Percentiles rank a stretch among this genome's conserved stretches.
phyloP scores from a whole-genome alignment of 53 echinoderm and acorn worm genomes.

The Hippasteria phrygiana region DNA sequence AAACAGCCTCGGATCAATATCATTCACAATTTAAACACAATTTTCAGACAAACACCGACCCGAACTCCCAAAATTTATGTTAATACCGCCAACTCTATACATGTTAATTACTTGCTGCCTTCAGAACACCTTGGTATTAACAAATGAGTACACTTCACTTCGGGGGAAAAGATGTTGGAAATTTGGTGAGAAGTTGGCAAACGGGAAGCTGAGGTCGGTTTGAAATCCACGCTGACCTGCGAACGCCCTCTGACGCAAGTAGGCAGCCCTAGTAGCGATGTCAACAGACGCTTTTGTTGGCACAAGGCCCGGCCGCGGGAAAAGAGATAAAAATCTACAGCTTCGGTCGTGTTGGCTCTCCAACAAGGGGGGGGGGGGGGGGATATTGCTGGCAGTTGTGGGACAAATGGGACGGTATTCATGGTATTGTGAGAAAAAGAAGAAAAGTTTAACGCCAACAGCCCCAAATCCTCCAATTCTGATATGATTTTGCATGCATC shows the following conservation, averaged over 20 bases:
- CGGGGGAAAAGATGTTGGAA: too few species aligned
- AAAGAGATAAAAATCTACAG: slow-evolving; percentile 47
- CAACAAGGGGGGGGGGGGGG: neutral
- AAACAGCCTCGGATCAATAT: neutral
- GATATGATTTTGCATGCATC: too few species aligned
- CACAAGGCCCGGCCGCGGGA: slow-evolving; percentile 22
- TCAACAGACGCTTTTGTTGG: slow-evolving; percentile 43
- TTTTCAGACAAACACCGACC: too few species aligned
- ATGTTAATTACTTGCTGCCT: too few species aligned
- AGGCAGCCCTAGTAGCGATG: slow-evolving; percentile 37
- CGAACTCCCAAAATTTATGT: too few species aligned
- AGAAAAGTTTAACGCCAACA: neutral
- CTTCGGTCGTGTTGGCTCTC: slow-evolving; percentile 56
- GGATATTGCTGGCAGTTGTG: slow-evolving; percentile 15
- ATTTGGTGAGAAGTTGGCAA: too few species aligned
- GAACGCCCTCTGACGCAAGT: slow-evolving; percentile 2
- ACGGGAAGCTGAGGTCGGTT: neutral
- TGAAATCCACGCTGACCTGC: neutral
- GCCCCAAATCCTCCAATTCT: too few species aligned
- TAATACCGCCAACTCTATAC: too few species aligned
- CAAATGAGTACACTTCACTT: too few species aligned
- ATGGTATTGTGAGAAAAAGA: neutral
- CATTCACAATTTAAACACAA: neutral
- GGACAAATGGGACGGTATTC: neutral
- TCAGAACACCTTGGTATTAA: too few species aligned